Conservation (phyloP, 2,888 invertebrate species). For the Griposia aprilina region DNA sequence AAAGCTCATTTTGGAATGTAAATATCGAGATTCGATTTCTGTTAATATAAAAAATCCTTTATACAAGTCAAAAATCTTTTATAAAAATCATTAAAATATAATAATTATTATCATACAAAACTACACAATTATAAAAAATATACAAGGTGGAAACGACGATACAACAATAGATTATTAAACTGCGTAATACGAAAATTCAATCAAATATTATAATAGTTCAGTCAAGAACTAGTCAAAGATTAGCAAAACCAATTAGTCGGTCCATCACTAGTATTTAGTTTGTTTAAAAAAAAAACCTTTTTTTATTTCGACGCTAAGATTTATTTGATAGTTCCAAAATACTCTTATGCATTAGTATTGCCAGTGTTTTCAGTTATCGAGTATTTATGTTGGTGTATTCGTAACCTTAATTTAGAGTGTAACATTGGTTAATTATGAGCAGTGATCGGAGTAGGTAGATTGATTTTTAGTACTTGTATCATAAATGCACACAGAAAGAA, state of each 20-base stretch:
- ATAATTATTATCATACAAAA: background rate
- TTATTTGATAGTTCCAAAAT: background rate
- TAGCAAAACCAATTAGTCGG: too few relatives aligned
- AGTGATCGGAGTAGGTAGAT: too few relatives aligned
- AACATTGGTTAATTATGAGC: too few relatives aligned
- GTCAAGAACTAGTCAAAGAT: too few relatives aligned
- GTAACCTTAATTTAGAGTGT: too few relatives aligned
- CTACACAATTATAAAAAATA: background rate
- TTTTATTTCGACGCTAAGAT: background rate
- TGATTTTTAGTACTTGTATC: too few relatives aligned
- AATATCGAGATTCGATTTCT: conserved; percentile 38
- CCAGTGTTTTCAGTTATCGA: background rate
- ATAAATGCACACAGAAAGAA: too few relatives aligned
- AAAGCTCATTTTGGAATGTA: conserved; percentile 54
- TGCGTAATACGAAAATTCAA: background rate
- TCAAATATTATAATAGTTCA: background rate
- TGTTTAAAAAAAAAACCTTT: background rate
- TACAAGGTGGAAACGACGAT: background rate
- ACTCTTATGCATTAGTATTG: background rate
- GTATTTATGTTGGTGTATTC: too few relatives aligned
- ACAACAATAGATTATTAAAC: background rate
- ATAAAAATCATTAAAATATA: background rate
- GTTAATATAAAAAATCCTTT: background rate
- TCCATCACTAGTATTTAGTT: too few relatives aligned
- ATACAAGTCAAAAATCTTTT: conserved; percentile 5